These are phyloP conservation scores for Schizopygopsis malacanthus DNA, from an alignment of 2,797 vertebrate species.

Conservation along the genomic window DNA sequence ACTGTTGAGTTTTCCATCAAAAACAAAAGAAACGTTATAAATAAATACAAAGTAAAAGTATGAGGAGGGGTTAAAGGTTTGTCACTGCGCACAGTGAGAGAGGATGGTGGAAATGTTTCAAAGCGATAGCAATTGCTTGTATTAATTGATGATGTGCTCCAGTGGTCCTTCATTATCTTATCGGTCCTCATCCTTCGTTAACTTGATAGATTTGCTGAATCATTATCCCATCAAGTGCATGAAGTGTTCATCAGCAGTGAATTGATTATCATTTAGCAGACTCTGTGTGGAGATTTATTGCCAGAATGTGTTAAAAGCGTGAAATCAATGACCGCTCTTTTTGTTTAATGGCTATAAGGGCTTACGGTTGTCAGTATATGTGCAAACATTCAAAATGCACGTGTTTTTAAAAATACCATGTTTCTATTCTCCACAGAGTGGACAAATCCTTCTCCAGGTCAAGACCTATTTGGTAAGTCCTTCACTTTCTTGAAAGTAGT, in stretches of 20 bases:
- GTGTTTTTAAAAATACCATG: conserved; percentile 2
- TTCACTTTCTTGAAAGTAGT: background rate
- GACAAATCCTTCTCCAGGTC: conserved; percentile 77
- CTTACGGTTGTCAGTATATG: background rate
- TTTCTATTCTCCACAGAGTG: conserved; percentile 67
- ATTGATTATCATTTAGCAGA: conserved; percentile 18
- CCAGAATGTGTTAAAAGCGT: background rate
- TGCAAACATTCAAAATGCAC: background rate
- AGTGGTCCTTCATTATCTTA: conserved; percentile 24
- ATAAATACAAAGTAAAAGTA: background rate
- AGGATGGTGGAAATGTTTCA: conserved; percentile 3
- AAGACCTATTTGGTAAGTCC: conserved; percentile 74
- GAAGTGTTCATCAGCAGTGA: background rate
- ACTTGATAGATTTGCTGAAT: background rate
- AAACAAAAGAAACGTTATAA: background rate
- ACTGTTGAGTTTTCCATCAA: background rate
- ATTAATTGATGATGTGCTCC: conserved; percentile 16
- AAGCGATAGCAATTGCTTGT: conserved; percentile 14
- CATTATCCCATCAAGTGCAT: conserved; percentile 36
- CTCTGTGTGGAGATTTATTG: background rate
- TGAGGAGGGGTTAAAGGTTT: conserved; percentile 3
- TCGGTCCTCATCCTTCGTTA: conserved; percentile 5
- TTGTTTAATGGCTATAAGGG: background rate
- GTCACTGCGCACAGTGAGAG: background rate
- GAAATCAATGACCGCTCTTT: background rate